phyloP scores from a whole-genome alignment of 2,888 invertebrate species.

The Dascillus cervinus region DNA sequence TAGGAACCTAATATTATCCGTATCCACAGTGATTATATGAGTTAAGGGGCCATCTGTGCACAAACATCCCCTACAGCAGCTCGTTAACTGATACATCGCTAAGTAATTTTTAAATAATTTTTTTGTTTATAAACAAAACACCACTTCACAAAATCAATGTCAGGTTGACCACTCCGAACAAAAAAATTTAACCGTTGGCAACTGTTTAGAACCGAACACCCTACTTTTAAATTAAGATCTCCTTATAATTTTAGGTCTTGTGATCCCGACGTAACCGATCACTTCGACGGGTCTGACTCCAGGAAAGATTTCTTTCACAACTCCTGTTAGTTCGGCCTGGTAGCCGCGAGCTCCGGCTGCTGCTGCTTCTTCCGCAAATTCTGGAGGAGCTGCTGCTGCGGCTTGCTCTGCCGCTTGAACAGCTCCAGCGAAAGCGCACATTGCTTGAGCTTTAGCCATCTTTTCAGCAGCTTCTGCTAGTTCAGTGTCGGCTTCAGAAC shows the following conservation, averaged over 20 bases:
- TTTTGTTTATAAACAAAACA: constrained; percentile 11
- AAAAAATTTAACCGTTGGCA: too few relatives aligned
- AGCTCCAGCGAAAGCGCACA: constrained; percentile 41
- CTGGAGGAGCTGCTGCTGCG: constrained; percentile 40
- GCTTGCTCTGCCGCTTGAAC: constrained; percentile 42
- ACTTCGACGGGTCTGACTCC: constrained; percentile 41
- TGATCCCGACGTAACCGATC: constrained; percentile 43
- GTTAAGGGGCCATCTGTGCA: constrained; percentile 13
- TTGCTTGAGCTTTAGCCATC: constrained; percentile 42
- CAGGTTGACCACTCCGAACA: neutral
- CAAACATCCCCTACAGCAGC: constrained; percentile 14
- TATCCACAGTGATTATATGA: constrained; percentile 10
- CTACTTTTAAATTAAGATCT: too few relatives aligned
- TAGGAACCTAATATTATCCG: constrained; percentile 13
- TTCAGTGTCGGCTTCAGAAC: constrained; percentile 34
- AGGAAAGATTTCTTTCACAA: constrained; percentile 33
- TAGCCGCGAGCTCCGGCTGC: constrained; percentile 36
- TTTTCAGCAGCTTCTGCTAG: constrained; percentile 40
- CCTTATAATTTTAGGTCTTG: constrained; percentile 38
- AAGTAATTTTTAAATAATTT: constrained; percentile 3
- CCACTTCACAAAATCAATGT: neutral
- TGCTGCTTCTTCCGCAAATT: constrained; percentile 43
- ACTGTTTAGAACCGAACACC: too few relatives aligned
- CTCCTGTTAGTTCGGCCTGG: constrained; percentile 31
- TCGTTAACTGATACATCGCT: constrained; percentile 10